Percentiles rank a stretch among this genome's conserved stretches.
Conservation (phyloP, 2,797 vertebrate genomes). For the Tokudaia muenninki region DNA sequence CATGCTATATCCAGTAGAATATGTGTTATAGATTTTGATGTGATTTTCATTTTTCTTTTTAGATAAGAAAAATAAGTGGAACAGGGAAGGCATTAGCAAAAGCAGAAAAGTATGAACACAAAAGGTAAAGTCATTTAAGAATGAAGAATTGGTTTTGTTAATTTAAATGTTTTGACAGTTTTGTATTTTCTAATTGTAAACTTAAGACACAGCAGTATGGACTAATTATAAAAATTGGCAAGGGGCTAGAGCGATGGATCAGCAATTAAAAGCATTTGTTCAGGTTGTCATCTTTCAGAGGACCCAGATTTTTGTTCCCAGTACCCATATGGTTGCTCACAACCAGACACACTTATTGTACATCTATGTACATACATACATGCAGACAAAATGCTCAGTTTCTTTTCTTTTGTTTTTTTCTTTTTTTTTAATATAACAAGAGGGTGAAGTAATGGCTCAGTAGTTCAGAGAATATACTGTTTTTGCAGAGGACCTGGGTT, state of each 20-base stretch:
- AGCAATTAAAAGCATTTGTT: neutral
- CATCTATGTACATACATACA: neutral
- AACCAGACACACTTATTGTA: neutral
- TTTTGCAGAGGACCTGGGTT: neutral
- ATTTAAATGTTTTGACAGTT: neutral
- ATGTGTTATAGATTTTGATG: neutral
- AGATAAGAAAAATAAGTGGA: conserved; percentile 97
- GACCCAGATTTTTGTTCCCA: neutral
- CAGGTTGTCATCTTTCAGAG: neutral
- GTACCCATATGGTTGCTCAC: neutral
- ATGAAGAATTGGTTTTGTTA: neutral
- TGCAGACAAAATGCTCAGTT: neutral
- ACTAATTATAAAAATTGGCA: neutral
- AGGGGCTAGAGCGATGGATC: neutral
- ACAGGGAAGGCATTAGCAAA: conserved; percentile 96
- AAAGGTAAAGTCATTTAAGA: conserved; percentile 90
- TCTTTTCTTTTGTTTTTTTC: neutral
- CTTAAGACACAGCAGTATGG: neutral
- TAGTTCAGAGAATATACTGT: neutral
- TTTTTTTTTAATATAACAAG: neutral
- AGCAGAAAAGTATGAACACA: conserved; percentile 97
- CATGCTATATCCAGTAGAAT: neutral
- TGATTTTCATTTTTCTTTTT: conserved; percentile 67
- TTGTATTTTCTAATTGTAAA: neutral
- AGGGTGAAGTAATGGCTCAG: neutral